Evolutionary conservation across 2,797 vertebrate species (phyloP), one percentile per base, ranked within the genome.

Genomic region (Siniperca scherzeri): DNA sequence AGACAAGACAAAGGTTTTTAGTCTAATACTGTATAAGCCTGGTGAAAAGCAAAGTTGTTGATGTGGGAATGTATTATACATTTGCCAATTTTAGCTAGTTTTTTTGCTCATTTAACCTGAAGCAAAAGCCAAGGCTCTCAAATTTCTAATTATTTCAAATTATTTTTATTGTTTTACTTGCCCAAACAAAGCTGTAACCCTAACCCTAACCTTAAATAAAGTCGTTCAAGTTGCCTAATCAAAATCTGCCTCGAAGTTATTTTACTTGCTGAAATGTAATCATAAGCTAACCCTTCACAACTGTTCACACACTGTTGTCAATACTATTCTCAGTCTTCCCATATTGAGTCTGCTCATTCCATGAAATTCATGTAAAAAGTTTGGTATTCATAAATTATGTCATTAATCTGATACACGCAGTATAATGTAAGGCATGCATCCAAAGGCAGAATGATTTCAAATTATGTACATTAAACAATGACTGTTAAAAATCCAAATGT

Each of bases 181-280:
- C 36, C 22, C 27, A 80, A 87, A 86, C 74, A 86, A 76, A 72
- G 7, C 46, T 65, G 25, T 66, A 81, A 84, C 74, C 56, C 55
- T 8, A 66, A 87, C 42, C 40, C 40, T 67, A 44, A 82, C 81
- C 59, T 72, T 80, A 59, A 88, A 85, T 87, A 72, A 83, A 59
- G 55, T 62, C 46, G 36, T 64, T 62, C 48, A 70, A 74, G 52
- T 82, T 69, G 30, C 71, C 60, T 62, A 73, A 88, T 86, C 2
- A 30, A 61, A 86, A 74, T 74, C 36, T 59, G 42, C 13, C 70
- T 50, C 8, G 46, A 59, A 73, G 42, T 90, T 88, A 85, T 89
- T 89, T 90, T 84, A 70, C 74, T 88, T 82, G 19, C 71, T 52
- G 82, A 66, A 67, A 83, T 77, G 52, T 78, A 82, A 83, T 62